A percentile compares a stretch with the other conserved stretches of the same genome.
Conservation (phyloP, 2,888 invertebrate species). For the Quadroppia sp. region DNA sequence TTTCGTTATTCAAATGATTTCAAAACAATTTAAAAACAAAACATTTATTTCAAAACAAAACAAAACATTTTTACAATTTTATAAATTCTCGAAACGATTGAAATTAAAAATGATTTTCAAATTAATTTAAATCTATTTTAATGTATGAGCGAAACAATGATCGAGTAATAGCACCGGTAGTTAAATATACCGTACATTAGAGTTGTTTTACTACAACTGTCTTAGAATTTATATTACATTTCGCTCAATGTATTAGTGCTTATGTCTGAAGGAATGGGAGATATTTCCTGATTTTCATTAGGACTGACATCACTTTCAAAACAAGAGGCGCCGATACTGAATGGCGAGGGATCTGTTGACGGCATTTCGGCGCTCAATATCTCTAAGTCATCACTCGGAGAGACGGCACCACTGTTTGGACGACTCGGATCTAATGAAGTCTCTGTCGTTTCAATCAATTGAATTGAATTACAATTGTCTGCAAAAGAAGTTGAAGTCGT, state of each 20-base stretch:
- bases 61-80: no score
- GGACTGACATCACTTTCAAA: constrained; percentile 47
- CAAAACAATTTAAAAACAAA: no score
- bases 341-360: constrained; percentile 46
- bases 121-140: no score
- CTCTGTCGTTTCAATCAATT: constrained; percentile 42
- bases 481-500: neutral
- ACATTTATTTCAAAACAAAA: no score
- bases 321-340: constrained; percentile 45
- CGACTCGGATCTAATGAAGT: constrained; percentile 44
- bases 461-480: constrained; percentile 15
- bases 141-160: no score
- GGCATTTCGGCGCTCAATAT: constrained; percentile 44
- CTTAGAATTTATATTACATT: no score
- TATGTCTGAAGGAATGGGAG: constrained; percentile 45
- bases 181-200: neutral
- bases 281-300: constrained; percentile 44
- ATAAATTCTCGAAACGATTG: no score
- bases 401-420: constrained; percentile 43
- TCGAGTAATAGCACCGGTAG: no score
- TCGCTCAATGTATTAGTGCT: constrained; percentile 41
- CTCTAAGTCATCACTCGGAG: constrained; percentile 47
- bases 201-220: neutral
- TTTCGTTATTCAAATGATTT: no score
- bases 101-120: no score